These are phyloP conservation scores for Halichoerus grypus DNA, from an alignment of 2,113 vertebrate genomes.

Conservation along the genomic window DNA sequence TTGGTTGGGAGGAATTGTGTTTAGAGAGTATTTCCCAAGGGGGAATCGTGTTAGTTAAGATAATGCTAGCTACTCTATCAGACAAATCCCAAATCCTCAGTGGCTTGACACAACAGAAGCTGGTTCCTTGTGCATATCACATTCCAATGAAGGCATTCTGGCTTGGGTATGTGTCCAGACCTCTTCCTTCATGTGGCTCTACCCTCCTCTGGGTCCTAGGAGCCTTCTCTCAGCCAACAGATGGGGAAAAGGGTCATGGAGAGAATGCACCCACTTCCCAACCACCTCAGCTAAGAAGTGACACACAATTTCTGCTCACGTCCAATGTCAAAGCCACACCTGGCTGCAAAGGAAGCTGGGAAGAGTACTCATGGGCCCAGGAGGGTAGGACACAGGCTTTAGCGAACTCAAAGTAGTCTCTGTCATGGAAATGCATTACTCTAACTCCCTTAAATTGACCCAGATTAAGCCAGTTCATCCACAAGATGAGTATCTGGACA, in stretches of 20 bases:
- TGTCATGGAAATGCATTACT: not conserved
- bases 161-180: not conserved
- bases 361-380: not conserved
- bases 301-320: not conserved
- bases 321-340: not conserved
- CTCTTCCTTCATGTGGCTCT: not conserved
- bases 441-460: not conserved
- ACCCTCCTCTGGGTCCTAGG: not conserved
- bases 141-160: not conserved
- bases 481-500: not conserved
- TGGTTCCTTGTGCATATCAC: not conserved
- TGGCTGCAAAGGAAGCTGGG: not conserved
- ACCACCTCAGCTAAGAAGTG: not conserved
- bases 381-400: not conserved
- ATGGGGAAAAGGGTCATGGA: not conserved
- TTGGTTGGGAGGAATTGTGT: slow-evolving; percentile 11
- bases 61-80: not conserved
- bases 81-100: not conserved
- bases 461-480: not conserved
- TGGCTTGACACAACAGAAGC: not conserved
- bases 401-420: not conserved
- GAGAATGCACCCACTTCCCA: not conserved
- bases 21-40: slow-evolving; percentile 46
- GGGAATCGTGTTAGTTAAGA: not conserved
- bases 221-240: not conserved